Base-by-base conservation (phyloP, 2,888 invertebrate species). In the Drosophila neonasuta region DNA sequence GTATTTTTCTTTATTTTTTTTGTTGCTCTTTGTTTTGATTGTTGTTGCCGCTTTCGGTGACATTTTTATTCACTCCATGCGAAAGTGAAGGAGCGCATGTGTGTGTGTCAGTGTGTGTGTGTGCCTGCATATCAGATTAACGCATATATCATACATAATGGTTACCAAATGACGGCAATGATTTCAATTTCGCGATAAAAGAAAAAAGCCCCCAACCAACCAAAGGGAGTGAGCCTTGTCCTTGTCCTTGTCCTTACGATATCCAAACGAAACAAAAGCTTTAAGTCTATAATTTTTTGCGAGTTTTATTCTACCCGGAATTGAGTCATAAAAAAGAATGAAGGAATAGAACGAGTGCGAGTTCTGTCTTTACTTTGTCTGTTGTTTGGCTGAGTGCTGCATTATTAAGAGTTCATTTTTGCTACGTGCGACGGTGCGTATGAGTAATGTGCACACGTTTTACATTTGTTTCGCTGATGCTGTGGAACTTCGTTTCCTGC, bases 121-220 rank as follows among this genome's bases (percentile, higher is more conserved):
- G 55, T 24, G 73, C 62, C 65, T 79, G 83, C 80, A 85, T 83
- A 83, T 85, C 86, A 79, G 82, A 83, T 83, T 79, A 80, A 74
- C 77, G 74, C 80, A 85, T 83, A 85, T 85, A 83, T 83, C 86
- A 85, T 85, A 74, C 73, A 64, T 85, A 83, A 82, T 83, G 86
- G 80, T 46, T 79, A 69, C 80, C 85, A 79, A 83, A 83, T 80
- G 85, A 80, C 79, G 76, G 77, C 85, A 85, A 82, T 85, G 80
- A 83, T 83, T 85, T 82, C 80, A 77, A 80, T 80, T 82, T 72
- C 57, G 66, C 72, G 83, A 80, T 85, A 77, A 62, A 67, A 65
- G 56, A 42, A 44, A 64, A 60, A 64, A 60, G 45, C 11, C 24
- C 20, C 20, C 20, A 20, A 20, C 20, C 29, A 48, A 1, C 32